A percentile compares a stretch with the other conserved stretches of the same genome.
phyloP scores from a whole-genome alignment of 1,140 invertebrate species.

The Hypsibius dujardini region DNA sequence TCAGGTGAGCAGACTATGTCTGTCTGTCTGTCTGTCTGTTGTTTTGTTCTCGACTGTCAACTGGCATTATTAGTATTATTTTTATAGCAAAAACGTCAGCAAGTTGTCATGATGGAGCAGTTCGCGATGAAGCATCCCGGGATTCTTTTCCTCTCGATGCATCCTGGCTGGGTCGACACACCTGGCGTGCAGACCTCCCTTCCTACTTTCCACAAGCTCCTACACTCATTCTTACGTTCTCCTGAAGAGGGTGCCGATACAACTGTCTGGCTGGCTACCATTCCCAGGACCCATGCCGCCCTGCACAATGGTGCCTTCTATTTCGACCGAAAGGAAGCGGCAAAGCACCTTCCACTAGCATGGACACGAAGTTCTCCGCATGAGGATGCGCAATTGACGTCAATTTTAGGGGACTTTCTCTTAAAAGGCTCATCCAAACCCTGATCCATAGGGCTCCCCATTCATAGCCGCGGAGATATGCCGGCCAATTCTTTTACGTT shows the following conservation, averaged over 20 bases:
- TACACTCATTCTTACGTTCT: conserved; percentile 35
- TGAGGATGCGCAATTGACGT: conserved; percentile 27
- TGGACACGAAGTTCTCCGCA: conserved; percentile 28
- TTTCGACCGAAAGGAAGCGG: conserved; percentile 28
- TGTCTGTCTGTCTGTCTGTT: neutral
- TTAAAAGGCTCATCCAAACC: too few relatives aligned
- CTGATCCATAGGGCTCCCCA: too few relatives aligned
- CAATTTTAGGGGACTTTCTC: conserved; percentile 24
- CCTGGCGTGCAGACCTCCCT: conserved; percentile 35
- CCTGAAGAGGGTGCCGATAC: conserved; percentile 39
- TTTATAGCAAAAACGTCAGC: conserved; percentile 36
- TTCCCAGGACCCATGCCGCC: conserved; percentile 30
- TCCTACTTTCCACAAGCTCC: conserved; percentile 36
- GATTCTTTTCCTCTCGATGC: conserved; percentile 37
- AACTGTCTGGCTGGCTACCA: conserved; percentile 35
- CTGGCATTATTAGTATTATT: neutral
- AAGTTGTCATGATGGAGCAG: conserved; percentile 36
- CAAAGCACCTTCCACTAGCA: conserved; percentile 30
- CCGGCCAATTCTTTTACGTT: too few relatives aligned
- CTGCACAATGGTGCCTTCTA: conserved; percentile 36
- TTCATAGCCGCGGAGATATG: too few relatives aligned
- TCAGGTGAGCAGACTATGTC: conserved; percentile 26
- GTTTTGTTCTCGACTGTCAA: neutral
- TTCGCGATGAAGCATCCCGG: conserved; percentile 34
- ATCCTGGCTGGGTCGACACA: conserved; percentile 40